Conservation (phyloP, 2,113 vertebrate species). For the Syngnathus floridae region DNA sequence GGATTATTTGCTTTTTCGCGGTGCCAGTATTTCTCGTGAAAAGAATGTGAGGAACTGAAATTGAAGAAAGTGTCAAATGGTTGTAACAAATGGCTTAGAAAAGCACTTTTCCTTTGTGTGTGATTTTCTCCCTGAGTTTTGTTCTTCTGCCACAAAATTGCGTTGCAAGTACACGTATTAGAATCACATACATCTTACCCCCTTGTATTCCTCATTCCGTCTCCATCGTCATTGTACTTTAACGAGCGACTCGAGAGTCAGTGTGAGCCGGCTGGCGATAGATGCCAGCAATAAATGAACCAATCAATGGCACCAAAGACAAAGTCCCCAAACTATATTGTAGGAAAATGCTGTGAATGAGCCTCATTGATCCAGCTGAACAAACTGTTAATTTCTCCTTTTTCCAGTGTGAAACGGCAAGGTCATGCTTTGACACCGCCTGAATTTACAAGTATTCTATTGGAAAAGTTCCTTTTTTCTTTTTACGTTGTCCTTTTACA, state of each 20-base stretch:
- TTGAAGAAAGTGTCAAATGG: no score
- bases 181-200: background rate
- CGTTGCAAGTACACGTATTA: background rate
- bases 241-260: slow-evolving; percentile 30
- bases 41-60: background rate
- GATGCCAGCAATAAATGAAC: slow-evolving; percentile 54
- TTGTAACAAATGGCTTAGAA: no score
- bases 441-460: slow-evolving; percentile 3
- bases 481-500: background rate
- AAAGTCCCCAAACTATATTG: slow-evolving; percentile 56
- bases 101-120: background rate
- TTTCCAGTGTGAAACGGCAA: slow-evolving; percentile 42
- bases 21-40: background rate
- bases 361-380: slow-evolving; percentile 58
- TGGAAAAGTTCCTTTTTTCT: background rate
- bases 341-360: slow-evolving; percentile 55
- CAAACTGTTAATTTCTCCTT: slow-evolving; percentile 47
- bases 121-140: background rate
- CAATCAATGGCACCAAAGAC: slow-evolving; percentile 60
- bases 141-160: slow-evolving; percentile 4
- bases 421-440: slow-evolving; percentile 17
- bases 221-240: slow-evolving; percentile 1
- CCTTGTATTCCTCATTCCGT: background rate
- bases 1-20: background rate
- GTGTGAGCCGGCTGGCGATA: slow-evolving; percentile 27